Percentiles rank a stretch among this genome's conserved stretches.
phyloP scores from a whole-genome alignment of 2,888 invertebrate genomes.

The Didymodactylos carnosus region DNA sequence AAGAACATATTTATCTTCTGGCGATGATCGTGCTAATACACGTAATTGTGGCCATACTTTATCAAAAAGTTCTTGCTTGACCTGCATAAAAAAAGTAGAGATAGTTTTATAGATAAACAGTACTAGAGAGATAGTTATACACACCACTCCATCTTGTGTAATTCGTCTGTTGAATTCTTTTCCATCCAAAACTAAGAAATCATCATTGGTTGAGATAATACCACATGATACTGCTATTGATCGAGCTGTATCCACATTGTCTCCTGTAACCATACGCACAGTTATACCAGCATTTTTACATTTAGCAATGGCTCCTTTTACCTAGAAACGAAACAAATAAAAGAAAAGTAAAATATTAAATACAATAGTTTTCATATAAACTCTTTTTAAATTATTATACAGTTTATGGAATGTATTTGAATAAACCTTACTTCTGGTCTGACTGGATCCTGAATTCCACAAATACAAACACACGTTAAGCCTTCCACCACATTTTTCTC shows the following conservation, averaged over 20 bases:
- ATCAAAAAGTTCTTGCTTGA: not conserved
- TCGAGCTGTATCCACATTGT: conserved; percentile 92
- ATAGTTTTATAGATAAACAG: not conserved
- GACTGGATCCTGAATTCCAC: conserved; percentile 97
- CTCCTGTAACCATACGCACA: conserved; percentile 97
- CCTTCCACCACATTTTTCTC: conserved; percentile 45
- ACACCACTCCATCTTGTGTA: conserved; percentile 20
- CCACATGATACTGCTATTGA: conserved; percentile 95
- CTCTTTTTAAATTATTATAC: conserved; percentile 5
- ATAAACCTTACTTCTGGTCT: conserved; percentile 67
- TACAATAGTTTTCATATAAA: too few species aligned
- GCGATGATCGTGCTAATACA: conserved; percentile 11
- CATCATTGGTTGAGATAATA: conserved; percentile 74
- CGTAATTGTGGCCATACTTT: conserved; percentile 9
- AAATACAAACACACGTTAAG: conserved; percentile 80
- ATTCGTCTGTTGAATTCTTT: conserved; percentile 88
- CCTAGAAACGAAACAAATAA: conserved; percentile 18
- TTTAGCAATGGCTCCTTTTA: conserved; percentile 66
- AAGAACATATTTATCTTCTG: conserved; percentile 14
- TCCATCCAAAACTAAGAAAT: conserved; percentile 85
- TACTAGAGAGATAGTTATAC: too few species aligned
- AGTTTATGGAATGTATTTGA: too few species aligned
- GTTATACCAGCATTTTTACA: conserved; percentile 95
- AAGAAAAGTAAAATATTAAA: too few species aligned
- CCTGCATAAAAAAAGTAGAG: conserved; percentile 14